These are phyloP conservation scores for Tringa solitaria DNA, from an alignment of 2,113 vertebrate species.

Conservation along the genomic window DNA sequence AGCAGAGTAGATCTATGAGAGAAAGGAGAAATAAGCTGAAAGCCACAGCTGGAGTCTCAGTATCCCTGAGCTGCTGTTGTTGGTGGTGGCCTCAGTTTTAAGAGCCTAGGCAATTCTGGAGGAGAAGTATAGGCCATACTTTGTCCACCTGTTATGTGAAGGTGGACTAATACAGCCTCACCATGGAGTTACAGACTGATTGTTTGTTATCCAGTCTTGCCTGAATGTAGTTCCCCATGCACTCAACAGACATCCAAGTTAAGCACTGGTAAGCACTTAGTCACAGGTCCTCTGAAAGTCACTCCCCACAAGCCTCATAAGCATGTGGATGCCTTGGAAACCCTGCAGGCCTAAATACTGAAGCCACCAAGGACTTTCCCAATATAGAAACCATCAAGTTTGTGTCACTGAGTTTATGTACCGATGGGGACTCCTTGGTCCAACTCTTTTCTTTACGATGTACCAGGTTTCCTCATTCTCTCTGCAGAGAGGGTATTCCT, in stretches of 20 bases:
- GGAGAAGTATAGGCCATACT: fast-evolving
- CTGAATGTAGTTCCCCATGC: not conserved
- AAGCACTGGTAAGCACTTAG: not conserved
- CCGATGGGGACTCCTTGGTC: not conserved
- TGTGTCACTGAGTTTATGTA: not conserved
- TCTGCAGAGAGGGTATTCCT: not conserved
- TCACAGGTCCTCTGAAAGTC: not conserved
- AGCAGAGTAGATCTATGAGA: too few relatives aligned
- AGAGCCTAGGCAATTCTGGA: not conserved
- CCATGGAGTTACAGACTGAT: not conserved
- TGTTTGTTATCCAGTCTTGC: not conserved
- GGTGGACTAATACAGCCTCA: not conserved
- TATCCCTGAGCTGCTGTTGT: not conserved
- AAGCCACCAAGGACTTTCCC: not conserved
- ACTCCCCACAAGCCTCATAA: not conserved
- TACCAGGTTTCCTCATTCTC: not conserved
- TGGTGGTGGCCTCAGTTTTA: not conserved
- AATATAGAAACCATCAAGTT: not conserved
- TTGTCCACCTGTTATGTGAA: not conserved
- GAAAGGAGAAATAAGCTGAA: not conserved
- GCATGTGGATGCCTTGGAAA: not conserved
- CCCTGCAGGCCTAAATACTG: not conserved
- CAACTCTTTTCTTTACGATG: not conserved
- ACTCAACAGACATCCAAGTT: not conserved
- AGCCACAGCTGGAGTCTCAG: not conserved